Conservation (phyloP, 2,113 vertebrate genomes). For the Crotalus tigris region DNA sequence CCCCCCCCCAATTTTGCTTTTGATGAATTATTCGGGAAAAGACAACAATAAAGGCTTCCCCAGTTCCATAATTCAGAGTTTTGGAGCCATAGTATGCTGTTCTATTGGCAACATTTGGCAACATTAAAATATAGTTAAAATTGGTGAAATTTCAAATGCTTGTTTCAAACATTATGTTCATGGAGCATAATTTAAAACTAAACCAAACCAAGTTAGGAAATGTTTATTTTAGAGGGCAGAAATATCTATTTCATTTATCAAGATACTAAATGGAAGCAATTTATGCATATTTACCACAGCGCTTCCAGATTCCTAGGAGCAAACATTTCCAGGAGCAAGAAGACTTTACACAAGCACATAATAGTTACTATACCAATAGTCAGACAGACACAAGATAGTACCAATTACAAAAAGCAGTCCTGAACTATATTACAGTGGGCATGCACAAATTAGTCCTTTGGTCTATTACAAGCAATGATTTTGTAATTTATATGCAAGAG, state of each 20-base stretch:
- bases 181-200: neutral
- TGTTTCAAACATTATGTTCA: neutral
- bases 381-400: neutral
- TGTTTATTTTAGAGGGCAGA: neutral
- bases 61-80: neutral
- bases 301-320: neutral
- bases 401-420: neutral
- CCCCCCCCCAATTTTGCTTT: neutral
- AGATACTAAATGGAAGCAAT: neutral
- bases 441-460: neutral
- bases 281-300: neutral
- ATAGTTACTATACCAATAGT: neutral
- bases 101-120: neutral
- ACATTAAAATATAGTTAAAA: neutral
- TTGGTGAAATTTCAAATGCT: neutral
- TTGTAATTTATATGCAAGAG: neutral
- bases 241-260: neutral
- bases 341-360: neutral
- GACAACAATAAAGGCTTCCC: neutral
- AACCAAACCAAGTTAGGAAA: neutral
- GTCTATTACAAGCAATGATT: neutral
- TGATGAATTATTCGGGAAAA: slow-evolving; percentile 17
- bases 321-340: neutral
- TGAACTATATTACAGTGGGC: neutral
- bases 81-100: neutral